Conservation (phyloP, 1,140 invertebrate species). For the Agrypnia vestita region DNA sequence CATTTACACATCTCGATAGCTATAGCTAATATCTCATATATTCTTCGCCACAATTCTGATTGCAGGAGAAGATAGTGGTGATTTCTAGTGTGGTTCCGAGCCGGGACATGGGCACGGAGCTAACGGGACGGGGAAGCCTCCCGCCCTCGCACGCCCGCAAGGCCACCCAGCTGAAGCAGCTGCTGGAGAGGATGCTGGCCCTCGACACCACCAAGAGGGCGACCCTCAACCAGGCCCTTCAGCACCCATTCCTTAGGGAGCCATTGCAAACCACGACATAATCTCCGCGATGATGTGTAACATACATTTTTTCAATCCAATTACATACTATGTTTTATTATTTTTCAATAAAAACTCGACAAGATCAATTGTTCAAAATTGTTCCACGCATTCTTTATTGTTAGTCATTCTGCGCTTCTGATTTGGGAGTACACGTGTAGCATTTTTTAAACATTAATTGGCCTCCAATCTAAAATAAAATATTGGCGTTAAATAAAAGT, state of each 20-base stretch:
- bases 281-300: conserved; percentile 42
- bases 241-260: conserved; percentile 97
- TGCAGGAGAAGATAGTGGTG: conserved; percentile 96
- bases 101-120: conserved; percentile 89
- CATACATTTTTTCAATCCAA: conserved; percentile 46
- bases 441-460: no score
- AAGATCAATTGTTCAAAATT: neutral
- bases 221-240: conserved; percentile 93
- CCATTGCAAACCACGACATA: conserved; percentile 76
- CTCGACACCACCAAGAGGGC: conserved; percentile 95
- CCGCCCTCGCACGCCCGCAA: conserved; percentile 92
- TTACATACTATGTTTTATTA: conserved; percentile 1
- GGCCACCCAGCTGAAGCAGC: conserved; percentile 93
- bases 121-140: conserved; percentile 85
- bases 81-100: conserved; percentile 92
- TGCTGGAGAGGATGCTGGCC: conserved; percentile 94
- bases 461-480: no score
- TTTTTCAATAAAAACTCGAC: neutral
- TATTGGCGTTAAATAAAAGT: no score
- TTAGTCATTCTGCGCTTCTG: neutral
- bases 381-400: neutral
- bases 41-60: conserved; percentile 55
- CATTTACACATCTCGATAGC: no score
- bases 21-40: conserved; percentile 37
- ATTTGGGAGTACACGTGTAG: no score